Evolutionary conservation across 2,113 vertebrate species (phyloP).

Genomic region (Notothenia coriiceps): DNA sequence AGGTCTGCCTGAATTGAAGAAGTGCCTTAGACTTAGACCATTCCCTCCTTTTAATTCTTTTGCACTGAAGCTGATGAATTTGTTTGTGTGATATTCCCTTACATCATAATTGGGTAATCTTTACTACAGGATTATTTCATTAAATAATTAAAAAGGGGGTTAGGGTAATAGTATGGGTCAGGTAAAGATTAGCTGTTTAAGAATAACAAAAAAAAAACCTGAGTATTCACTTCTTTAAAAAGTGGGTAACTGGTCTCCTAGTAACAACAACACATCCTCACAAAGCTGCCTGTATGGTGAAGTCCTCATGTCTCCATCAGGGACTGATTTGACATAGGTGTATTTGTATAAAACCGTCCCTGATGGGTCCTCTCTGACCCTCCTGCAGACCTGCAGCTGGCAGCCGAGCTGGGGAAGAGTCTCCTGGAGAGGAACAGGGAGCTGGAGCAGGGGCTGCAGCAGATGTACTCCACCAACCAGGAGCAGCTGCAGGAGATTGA

Average conservation of each 20-base stretch:
- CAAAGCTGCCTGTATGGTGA: constrained; percentile 29
- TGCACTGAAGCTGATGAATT: not conserved
- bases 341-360: not conserved
- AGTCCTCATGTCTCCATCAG: not conserved
- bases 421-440: constrained; percentile 96
- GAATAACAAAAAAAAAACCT: not conserved
- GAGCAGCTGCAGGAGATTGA: constrained; percentile 97
- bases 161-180: not conserved
- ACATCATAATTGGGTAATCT: not conserved
- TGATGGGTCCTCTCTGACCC: not conserved
- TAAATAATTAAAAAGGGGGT: not conserved
- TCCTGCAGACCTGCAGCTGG: constrained; percentile 93
- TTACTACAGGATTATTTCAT: not conserved
- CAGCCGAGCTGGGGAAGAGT: constrained; percentile 95
- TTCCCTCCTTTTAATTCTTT: not conserved
- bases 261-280: not conserved
- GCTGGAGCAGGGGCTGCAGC: constrained; percentile 93
- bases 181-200: not conserved
- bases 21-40: not conserved
- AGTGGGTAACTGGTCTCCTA: constrained; percentile 30
- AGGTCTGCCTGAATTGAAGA: not conserved
- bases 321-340: not conserved
- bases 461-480: constrained; percentile 94
- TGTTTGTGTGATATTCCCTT: not conserved
- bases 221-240: not conserved